Evolutionary conservation across 2,888 invertebrate genomes (phyloP).

Genomic region (Sericinus montela): DNA sequence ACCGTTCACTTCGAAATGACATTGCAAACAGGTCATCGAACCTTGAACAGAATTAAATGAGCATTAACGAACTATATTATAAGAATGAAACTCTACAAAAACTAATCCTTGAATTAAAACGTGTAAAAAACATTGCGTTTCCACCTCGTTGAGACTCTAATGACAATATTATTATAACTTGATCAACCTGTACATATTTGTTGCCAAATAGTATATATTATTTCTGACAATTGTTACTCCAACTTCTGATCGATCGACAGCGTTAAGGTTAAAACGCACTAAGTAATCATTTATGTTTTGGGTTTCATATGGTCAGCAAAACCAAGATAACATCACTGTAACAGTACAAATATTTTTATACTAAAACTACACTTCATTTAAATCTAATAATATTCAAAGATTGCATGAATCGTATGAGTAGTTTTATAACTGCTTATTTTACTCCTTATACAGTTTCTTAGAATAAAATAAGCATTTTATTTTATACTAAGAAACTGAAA

Average conservation of each 20-base stretch:
- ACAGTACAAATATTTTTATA: no score
- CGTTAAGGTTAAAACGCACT: constrained; percentile 33
- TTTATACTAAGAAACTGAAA: no score
- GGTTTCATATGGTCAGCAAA: constrained; percentile 19
- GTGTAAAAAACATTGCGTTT: constrained; percentile 31
- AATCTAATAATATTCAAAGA: no score
- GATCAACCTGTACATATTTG: constrained; percentile 33
- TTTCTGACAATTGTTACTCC: constrained; percentile 39
- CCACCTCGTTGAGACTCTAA: constrained; percentile 40
- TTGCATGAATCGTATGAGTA: no score
- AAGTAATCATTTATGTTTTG: constrained; percentile 35
- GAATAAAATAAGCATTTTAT: no score
- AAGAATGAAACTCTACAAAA: constrained; percentile 24
- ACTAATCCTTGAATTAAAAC: constrained; percentile 22
- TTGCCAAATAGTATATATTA: constrained; percentile 47
- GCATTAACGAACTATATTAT: constrained; percentile 24
- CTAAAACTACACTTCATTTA: no score
- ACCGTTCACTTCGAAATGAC: constrained; percentile 23
- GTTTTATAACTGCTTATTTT: no score
- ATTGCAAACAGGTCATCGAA: constrained; percentile 37
- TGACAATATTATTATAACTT: constrained; percentile 63
- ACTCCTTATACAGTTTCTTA: no score
- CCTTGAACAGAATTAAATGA: constrained; percentile 29
- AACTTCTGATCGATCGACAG: constrained; percentile 42
- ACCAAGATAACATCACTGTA: not conserved